These are phyloP conservation scores for Pachymerium ferrugineum DNA, from an alignment of 2,888 invertebrate genomes.

Conservation along the genomic window DNA sequence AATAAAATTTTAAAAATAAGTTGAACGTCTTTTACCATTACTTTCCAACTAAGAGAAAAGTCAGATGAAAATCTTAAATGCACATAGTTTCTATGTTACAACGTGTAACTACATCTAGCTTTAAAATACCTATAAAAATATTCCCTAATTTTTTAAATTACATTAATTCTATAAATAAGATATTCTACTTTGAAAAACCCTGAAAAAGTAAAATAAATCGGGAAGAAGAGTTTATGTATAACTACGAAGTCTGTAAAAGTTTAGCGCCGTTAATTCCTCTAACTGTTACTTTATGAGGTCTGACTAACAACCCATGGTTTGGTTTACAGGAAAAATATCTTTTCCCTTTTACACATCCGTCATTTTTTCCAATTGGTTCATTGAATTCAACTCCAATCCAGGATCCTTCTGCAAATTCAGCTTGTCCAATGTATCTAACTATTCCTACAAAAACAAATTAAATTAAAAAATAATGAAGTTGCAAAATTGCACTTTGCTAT, in stretches of 20 bases:
- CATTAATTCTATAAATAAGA: not conserved
- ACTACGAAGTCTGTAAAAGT: not conserved
- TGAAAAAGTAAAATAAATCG: not conserved
- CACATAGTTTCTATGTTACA: too few relatives aligned
- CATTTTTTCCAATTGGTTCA: conserved; percentile 50
- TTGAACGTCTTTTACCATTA: too few relatives aligned
- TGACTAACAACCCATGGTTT: conserved; percentile 51
- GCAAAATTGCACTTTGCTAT: not conserved
- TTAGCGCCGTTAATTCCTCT: conserved; percentile 48
- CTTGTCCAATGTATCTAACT: conserved; percentile 49
- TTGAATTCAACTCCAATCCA: conserved; percentile 53
- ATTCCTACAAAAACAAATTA: conserved; percentile 42
- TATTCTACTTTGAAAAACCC: not conserved
- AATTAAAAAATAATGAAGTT: not conserved
- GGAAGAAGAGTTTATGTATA: not conserved
- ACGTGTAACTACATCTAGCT: too few relatives aligned
- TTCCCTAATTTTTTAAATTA: too few relatives aligned
- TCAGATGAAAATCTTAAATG: too few relatives aligned
- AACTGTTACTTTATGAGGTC: conserved; percentile 50
- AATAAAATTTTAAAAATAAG: too few relatives aligned
- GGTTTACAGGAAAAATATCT: conserved; percentile 51
- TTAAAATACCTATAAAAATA: too few relatives aligned
- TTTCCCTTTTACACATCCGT: conserved; percentile 50
- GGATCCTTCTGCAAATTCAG: conserved; percentile 51
- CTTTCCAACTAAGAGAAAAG: too few relatives aligned